Evolutionary conservation across 2,888 invertebrate species (phyloP), one percentile per base, ranked within the genome.

Genomic region (Pristionchus mayeri): DNA sequence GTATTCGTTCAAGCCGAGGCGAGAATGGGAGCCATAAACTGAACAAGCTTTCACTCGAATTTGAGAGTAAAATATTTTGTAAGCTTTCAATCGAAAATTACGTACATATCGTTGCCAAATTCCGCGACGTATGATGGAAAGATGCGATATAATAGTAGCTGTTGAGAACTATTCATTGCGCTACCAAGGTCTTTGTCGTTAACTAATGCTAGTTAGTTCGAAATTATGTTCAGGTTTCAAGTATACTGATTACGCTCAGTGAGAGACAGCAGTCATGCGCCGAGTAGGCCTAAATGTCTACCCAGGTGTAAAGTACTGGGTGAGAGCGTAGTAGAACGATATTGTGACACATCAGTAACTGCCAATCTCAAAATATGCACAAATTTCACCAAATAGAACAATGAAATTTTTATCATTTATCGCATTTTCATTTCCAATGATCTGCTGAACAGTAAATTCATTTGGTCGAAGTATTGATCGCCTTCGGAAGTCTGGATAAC

Each of bases 11-110:
- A 13, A 71, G 40, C 0, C 71, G 71, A 71, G 71, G 71, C 3
- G 71, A 30, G 24, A 71, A 71, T 9, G 71, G 71, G 1, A 71
- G n/a, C 71, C 71, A 71, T 24, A 71, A 40, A 40, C 71, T 71
- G 4, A 71, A 44, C 4, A 21, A 54, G 21, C n/a, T 54, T 13
- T 54, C 21, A 16, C 4, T 4, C 54, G 21, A 7, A 18, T 54
- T 54, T 16, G 54, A 54, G 21, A 16, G n/a, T 4, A n/a, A 54
- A 21, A 54, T 54, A 21, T 44, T 44, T 44, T 44, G 44, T 6
- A 44, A 44, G 44, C n/a, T n/a, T n/a, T n/a, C n/a, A n/a, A n/a
- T n/a, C 7, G 44, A 44, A 13, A 44, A 44, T 9, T 44, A 9
- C 71, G n/a, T 13, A 71, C 71, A 44, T 71, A 13, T 71, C 24